These are phyloP conservation scores for Glossosoma conforme DNA, from an alignment of 1,140 invertebrate species.

Conservation along the genomic window DNA sequence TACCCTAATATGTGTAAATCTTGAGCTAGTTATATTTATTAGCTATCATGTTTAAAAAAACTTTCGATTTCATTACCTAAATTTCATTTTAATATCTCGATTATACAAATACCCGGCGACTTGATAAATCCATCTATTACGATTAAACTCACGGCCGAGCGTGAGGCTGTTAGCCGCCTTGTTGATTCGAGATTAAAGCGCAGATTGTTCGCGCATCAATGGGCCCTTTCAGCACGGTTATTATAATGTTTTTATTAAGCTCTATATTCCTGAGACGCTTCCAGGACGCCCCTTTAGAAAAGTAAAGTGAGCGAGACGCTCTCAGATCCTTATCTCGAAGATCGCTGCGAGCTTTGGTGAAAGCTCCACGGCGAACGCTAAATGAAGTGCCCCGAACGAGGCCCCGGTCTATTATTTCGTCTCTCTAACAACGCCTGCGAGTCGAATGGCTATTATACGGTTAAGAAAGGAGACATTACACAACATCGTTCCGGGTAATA, in stretches of 20 bases:
- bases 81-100: too few relatives aligned
- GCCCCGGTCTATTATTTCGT: conserved; percentile 26
- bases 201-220: neutral
- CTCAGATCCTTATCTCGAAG: conserved; percentile 12
- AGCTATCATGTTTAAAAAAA: too few relatives aligned
- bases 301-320: neutral
- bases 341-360: conserved; percentile 3
- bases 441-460: conserved; percentile 22
- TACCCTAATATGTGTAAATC: too few relatives aligned
- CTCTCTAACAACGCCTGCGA: conserved; percentile 25
- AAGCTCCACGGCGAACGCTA: conserved; percentile 8
- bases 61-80: too few relatives aligned
- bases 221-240: conserved; percentile 3
- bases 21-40: too few relatives aligned
- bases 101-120: too few relatives aligned
- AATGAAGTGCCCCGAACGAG: conserved; percentile 19
- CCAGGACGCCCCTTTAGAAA: conserved; percentile 16
- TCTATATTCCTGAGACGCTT: conserved; percentile 13
- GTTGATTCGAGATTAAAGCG: conserved; percentile 2
- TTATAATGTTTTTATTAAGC: conserved; percentile 24
- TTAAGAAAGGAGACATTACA: conserved; percentile 11
- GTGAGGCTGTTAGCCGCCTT: too few relatives aligned
- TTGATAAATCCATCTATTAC: too few relatives aligned
- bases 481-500: too few relatives aligned
- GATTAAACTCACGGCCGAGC: too few relatives aligned